phyloP scores from a whole-genome alignment of 2,113 vertebrate species.

The Porphyrio hochstetteri region DNA sequence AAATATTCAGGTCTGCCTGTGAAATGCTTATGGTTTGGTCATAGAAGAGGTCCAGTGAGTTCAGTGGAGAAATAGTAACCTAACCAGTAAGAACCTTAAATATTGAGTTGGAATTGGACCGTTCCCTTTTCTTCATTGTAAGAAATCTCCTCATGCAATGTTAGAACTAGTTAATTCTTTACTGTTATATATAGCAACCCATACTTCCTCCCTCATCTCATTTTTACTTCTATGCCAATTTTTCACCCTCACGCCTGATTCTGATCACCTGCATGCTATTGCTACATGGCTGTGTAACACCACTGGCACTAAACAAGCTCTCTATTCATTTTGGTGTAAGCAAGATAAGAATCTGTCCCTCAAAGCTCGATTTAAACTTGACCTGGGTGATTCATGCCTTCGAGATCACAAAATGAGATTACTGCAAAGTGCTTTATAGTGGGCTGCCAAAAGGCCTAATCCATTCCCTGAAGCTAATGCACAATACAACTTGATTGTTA shows the following conservation, averaged over 20 bases:
- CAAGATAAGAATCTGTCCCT: conserved; percentile 35
- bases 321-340: background rate
- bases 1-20: background rate
- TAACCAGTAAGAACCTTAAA: background rate
- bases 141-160: background rate
- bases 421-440: conserved; percentile 56
- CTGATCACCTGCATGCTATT: background rate
- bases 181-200: background rate
- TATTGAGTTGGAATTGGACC: background rate
- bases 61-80: background rate
- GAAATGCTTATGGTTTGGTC: background rate
- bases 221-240: background rate
- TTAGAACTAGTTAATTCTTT: background rate
- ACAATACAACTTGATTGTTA: conserved; percentile 55
- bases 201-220: background rate
- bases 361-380: conserved; percentile 29
- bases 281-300: background rate
- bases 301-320: background rate
- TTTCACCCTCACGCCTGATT: background rate
- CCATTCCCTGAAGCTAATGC: conserved; percentile 55
- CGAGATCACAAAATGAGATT: conserved; percentile 62
- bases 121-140: background rate
- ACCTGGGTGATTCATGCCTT: conserved; percentile 56
- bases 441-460: conserved; percentile 56
- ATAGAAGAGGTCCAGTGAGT: background rate